A percentile compares a stretch with the other conserved stretches of the same genome.
Evolutionary conservation across 1,140 invertebrate genomes (phyloP).

Genomic region (Drosophila triauraria): DNA sequence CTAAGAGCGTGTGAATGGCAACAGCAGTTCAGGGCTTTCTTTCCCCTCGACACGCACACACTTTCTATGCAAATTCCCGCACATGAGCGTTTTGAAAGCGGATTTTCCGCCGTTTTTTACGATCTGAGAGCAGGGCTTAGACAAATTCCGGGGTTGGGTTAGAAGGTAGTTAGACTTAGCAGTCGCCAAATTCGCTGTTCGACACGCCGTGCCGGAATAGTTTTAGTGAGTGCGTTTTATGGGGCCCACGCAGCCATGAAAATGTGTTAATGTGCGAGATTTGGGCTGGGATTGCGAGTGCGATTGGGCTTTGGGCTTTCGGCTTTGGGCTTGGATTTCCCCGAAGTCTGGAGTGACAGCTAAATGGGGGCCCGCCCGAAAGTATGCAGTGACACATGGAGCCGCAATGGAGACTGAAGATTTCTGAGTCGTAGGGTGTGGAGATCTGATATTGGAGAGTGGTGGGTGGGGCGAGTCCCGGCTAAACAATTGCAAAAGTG

Average conservation of each 20-base stretch:
- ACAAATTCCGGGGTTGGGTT: slow-evolving; percentile 1
- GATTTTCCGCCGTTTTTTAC: slow-evolving; percentile 72
- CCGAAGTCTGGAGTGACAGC: slow-evolving; percentile 37
- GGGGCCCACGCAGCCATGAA: slow-evolving; percentile 37
- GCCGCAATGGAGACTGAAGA: slow-evolving; percentile 10
- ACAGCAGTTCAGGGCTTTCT: slow-evolving; percentile 45
- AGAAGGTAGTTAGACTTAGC: background rate
- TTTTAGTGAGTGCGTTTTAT: slow-evolving; percentile 79
- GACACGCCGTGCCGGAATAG: slow-evolving; percentile 75
- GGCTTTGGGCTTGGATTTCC: slow-evolving; percentile 2
- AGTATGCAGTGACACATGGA: slow-evolving; percentile 58
- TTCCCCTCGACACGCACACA: slow-evolving; percentile 3
- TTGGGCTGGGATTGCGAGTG: slow-evolving; percentile 52
- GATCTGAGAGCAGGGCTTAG: slow-evolving; percentile 32
- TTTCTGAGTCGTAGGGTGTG: slow-evolving; percentile 4
- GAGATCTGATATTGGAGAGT: slow-evolving; percentile 3
- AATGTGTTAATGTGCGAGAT: slow-evolving; percentile 82
- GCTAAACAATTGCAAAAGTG: slow-evolving; percentile 79
- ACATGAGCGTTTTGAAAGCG: slow-evolving; percentile 71
- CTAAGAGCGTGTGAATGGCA: slow-evolving; percentile 70
- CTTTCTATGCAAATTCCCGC: slow-evolving; percentile 71
- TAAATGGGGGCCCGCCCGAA: slow-evolving; percentile 50
- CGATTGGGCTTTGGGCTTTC: slow-evolving; percentile 1
- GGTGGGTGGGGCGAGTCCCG: slow-evolving; percentile 7
- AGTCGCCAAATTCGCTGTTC: slow-evolving; percentile 63